Evolutionary conservation across 2,113 vertebrate genomes (phyloP).

Genomic region (Cyanoderma ruficeps): DNA sequence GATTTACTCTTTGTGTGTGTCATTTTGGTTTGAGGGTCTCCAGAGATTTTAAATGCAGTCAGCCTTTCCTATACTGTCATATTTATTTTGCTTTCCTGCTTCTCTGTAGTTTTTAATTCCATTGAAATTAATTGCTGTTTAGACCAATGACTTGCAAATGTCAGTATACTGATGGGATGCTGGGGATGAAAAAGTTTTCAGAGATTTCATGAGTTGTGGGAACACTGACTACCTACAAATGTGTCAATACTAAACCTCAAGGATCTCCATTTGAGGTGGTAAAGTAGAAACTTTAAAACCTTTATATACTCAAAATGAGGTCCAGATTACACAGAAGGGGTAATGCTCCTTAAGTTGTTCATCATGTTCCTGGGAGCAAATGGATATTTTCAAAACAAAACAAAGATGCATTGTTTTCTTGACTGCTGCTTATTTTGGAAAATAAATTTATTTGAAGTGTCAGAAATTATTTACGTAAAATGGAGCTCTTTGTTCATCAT

Average conservation of each 20-base stretch:
- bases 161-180: not conserved
- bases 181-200: not conserved
- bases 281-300: not conserved
- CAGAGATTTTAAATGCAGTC: not conserved
- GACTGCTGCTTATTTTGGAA: not conserved
- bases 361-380: not conserved
- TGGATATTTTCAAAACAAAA: not conserved
- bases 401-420: not conserved
- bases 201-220: not conserved
- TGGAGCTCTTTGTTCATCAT: not conserved
- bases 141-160: constrained; percentile 17
- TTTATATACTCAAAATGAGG: not conserved
- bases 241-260: not conserved
- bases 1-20: not conserved
- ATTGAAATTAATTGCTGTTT: constrained; percentile 19
- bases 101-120: constrained; percentile 14
- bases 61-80: not conserved
- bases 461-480: not conserved
- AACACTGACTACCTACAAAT: not conserved
- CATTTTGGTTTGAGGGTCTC: constrained; percentile 2
- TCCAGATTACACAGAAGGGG: not conserved
- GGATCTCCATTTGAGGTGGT: not conserved
- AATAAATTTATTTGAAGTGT: not conserved
- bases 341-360: not conserved
- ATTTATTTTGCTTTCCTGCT: constrained; percentile 22